Base-by-base conservation (phyloP, 2,888 invertebrate genomes). In the Callimorpha dominula region DNA sequence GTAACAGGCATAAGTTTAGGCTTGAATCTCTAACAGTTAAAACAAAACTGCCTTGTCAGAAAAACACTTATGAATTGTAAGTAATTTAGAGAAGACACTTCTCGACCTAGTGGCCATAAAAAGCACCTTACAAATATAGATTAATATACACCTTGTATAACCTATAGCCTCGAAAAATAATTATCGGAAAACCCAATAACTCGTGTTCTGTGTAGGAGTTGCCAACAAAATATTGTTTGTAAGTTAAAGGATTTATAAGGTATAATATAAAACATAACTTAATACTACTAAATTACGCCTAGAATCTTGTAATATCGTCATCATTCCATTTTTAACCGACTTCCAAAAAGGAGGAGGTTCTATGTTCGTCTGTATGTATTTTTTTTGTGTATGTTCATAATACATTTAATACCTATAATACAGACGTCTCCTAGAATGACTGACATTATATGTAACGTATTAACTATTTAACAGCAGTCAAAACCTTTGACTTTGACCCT, bases 401-500 rank as follows among this genome's bases (percentile, higher is more conserved):
- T 31, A 31, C 2, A 31, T 31, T 31, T 1, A 2, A 31, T 31
- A 31, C 31, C 31, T 31, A 31, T 31, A 31, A 31, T 31, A n/a
- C n/a, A n/a, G 8, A 54, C 20, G 20, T 20, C 11, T 46, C 6
- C 43, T 46, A 46, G 6, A 8, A 8, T 60, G 6, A 60, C 31
- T 60, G 57, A 20, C 9, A 60, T 60, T 20, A 20, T 12, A 20
- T 60, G 31, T 60, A 31, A 12, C 57, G 31, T 57, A 14, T 49
- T 66, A 31, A 49, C 14, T 14, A 49, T 31, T 31, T 15, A 52
- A 60, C 20, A 68, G 46, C 15, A 46, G 17, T 43, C 54, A 20
- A 57, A 68, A 43, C 15, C 20, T 57, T 68, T 57, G 57, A 57
- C 68, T 46, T 68, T 68, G 68, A 68, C 68, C 60, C 60, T 60